Conservation (phyloP, 1,140 invertebrate species). For the Ctenoplectra terminalis region DNA sequence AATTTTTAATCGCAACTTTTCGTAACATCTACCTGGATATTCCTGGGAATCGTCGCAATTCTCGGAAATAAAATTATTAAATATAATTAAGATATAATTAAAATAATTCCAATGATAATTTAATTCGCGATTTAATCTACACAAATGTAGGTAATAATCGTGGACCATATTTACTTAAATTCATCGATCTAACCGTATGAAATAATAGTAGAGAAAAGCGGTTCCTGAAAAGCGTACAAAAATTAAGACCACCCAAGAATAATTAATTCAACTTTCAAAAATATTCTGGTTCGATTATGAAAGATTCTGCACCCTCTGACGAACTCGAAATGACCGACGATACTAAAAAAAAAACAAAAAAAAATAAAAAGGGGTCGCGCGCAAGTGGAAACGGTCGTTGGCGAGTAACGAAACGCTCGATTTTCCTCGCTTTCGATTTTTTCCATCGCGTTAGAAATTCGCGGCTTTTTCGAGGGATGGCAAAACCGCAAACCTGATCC, state of each 20-base stretch:
- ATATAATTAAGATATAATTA: too few relatives aligned
- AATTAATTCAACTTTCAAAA: neutral
- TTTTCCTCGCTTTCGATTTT: constrained; percentile 35
- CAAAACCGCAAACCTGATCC: neutral
- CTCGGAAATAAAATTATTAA: too few relatives aligned
- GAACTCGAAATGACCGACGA: neutral
- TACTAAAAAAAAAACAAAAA: neutral
- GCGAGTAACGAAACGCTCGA: neutral
- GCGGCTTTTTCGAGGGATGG: neutral
- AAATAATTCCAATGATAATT: too few relatives aligned
- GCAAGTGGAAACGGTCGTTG: neutral
- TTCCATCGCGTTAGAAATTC: constrained; percentile 1
- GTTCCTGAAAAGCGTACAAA: too few relatives aligned
- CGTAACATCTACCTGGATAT: neutral
- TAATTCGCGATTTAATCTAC: too few relatives aligned
- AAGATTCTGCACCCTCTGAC: neutral
- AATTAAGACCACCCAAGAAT: too few relatives aligned
- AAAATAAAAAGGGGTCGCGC: neutral
- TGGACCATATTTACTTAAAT: too few relatives aligned
- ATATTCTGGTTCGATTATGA: neutral
- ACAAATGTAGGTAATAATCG: too few relatives aligned
- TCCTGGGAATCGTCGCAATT: neutral
- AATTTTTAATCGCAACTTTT: neutral
- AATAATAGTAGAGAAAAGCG: too few relatives aligned
- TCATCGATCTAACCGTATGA: too few relatives aligned